A percentile compares a stretch with the other conserved stretches of the same genome.
Evolutionary conservation across 2,113 vertebrate genomes (phyloP).

Genomic region (Miniopterus natalensis): DNA sequence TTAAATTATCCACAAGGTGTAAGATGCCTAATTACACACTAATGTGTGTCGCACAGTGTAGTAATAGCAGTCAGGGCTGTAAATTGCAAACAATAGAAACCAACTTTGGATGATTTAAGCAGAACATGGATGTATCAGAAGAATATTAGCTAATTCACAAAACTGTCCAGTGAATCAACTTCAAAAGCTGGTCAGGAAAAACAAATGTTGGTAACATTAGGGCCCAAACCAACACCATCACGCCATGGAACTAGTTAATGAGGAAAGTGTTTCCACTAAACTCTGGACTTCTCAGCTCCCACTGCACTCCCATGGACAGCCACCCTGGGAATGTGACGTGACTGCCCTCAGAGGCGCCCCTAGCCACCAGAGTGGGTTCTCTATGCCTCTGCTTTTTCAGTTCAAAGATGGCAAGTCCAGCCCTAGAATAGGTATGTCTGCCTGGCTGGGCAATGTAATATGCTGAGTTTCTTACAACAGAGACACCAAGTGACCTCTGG

Average conservation of each 20-base stretch:
- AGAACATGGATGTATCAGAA: background rate
- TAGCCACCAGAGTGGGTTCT: background rate
- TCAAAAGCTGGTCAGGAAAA: background rate
- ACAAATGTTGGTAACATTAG: background rate
- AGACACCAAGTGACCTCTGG: background rate
- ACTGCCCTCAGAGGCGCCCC: background rate
- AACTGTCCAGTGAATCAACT: background rate
- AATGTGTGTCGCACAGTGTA: no score
- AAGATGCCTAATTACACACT: background rate
- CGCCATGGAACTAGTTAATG: background rate
- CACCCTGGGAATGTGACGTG: no score
- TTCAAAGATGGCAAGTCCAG: fast-evolving
- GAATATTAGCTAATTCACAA: background rate
- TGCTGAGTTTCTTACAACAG: fast-evolving
- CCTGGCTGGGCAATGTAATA: background rate
- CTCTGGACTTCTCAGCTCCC: background rate
- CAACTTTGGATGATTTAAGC: background rate
- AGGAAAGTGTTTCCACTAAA: background rate
- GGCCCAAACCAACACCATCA: no score
- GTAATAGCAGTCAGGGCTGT: background rate
- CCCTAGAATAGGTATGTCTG: fast-evolving
- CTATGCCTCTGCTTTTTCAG: background rate
- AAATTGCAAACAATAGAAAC: background rate
- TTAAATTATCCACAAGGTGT: background rate
- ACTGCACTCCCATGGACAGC: background rate